Evolutionary conservation across 2,888 invertebrate genomes (phyloP), one percentile per base, ranked within the genome.

Genomic region (Cryptocephalus primarius): DNA sequence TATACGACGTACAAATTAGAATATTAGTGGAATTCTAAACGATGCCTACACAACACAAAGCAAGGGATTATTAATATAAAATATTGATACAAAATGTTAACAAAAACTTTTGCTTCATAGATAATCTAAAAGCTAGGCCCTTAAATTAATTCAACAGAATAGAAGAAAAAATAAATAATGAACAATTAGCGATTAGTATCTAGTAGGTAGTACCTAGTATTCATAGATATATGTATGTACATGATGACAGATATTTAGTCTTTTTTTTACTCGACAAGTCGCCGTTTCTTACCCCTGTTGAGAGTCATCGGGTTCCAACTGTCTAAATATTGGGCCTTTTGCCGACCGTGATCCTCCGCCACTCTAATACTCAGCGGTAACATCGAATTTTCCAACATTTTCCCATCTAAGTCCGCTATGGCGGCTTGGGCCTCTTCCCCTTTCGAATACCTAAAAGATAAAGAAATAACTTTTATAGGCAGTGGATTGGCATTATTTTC

Each of bases 401-500:
- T 84, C 56, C 88, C 88, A 68, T 92, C 88, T 55, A 94, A 72
- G 52, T 83, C 82, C 41, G 83, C 80, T 63, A 93, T 92, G 49
- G 94, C 93, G 57, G 86, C 85, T 64, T 90, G 88, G 13, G 94
- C 93, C 68, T 93, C 89, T 64, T 88, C 87, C 46, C 88, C 80
- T 62, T 86, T 87, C 60, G 90, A 88, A 67, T 78, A 94, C 70
- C 90, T 89, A 61, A 6, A n/a, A 36, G 12, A 36, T 36, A 22
- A 22, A 4, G 22, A 22, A 4, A 22, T 22, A 22, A 22, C 22
- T 22, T 22, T 22, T 22, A 4, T 4, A 22, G 22, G 22, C 2
- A 22, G 22, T 22, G 22, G 22, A 22, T 22, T 22, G 22, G 6
- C 6, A 22, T 22, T 22, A 22, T 22, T 22, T 22, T 22, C 6